A percentile compares a stretch with the other conserved stretches of the same genome.
Evolutionary conservation across 2,113 vertebrate genomes (phyloP).

Genomic region (Atrichornis clamosus): DNA sequence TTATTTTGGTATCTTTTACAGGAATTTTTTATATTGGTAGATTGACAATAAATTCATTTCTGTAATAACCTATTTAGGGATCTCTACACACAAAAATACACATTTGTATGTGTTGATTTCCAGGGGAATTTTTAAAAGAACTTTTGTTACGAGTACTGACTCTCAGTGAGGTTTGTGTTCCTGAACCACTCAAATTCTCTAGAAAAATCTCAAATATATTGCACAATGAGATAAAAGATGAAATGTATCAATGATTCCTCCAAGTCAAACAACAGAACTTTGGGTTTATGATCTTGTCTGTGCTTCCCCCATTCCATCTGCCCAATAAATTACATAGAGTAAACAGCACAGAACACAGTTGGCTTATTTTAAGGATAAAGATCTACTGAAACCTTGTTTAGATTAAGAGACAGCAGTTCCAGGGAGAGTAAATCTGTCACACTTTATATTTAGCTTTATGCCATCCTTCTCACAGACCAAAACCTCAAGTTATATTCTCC

Average conservation of each 20-base stretch:
- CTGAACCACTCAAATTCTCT: not conserved
- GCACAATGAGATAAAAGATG: not conserved
- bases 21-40: not conserved
- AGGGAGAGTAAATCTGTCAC: constrained; percentile 28
- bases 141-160: not conserved
- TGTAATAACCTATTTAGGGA: not conserved
- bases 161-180: not conserved
- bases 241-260: constrained; percentile 36
- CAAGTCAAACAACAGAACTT: constrained; percentile 36
- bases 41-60: not conserved
- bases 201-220: constrained; percentile 9
- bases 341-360: constrained; percentile 16
- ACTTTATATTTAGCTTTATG: constrained; percentile 28
- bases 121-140: not conserved
- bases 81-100: not conserved
- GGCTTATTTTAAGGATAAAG: constrained; percentile 36
- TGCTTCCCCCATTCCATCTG: constrained; percentile 56
- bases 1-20: not conserved
- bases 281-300: constrained; percentile 5
- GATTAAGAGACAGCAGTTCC: constrained; percentile 21
- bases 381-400: constrained; percentile 26
- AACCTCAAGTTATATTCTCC: not conserved
- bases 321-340: constrained; percentile 25
- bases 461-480: not conserved
- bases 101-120: not conserved